A percentile compares a stretch with the other conserved stretches of the same genome.
phyloP scores from a whole-genome alignment of 2,113 vertebrate species.

The Melanocharis versteri region DNA sequence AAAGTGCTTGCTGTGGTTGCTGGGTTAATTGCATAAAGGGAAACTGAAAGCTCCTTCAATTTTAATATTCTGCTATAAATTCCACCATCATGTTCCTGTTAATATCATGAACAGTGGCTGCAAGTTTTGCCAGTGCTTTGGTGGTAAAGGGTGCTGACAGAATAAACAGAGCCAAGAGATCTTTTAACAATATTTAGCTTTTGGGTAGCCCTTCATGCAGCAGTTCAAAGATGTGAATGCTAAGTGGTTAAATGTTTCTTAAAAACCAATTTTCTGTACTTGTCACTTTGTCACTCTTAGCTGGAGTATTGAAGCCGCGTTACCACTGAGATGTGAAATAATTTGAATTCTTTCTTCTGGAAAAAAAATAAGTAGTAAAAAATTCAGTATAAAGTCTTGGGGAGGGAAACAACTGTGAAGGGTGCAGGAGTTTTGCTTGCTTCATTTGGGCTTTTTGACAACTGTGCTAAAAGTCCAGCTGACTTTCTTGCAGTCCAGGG shows the following conservation, averaged over 20 bases:
- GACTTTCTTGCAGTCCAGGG: not conserved
- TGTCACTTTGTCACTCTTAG: not conserved
- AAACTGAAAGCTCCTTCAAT: slow-evolving; percentile 10
- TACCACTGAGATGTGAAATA: slow-evolving; percentile 3
- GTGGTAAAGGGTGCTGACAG: not conserved
- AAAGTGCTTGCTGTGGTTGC: not conserved
- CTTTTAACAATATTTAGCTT: not conserved
- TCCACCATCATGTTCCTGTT: not conserved
- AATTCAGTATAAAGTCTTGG: not conserved
- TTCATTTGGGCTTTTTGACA: not conserved
- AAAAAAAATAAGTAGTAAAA: not conserved
- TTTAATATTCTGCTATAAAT: slow-evolving; percentile 31
- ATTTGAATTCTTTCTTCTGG: not conserved
- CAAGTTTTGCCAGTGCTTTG: slow-evolving; percentile 5
- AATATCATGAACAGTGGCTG: not conserved
- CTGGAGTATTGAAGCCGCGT: accelerated
- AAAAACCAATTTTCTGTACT: not conserved
- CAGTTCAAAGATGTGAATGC: not conserved
- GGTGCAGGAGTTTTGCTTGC: not conserved
- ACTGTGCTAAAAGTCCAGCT: not conserved
- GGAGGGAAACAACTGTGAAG: not conserved
- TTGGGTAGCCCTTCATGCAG: not conserved
- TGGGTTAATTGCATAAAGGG: not conserved
- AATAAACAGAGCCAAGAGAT: not conserved
- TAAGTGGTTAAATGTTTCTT: not conserved